Evolutionary conservation across 2,797 vertebrate species (phyloP).

Genomic region (Rhodeus uyekii): DNA sequence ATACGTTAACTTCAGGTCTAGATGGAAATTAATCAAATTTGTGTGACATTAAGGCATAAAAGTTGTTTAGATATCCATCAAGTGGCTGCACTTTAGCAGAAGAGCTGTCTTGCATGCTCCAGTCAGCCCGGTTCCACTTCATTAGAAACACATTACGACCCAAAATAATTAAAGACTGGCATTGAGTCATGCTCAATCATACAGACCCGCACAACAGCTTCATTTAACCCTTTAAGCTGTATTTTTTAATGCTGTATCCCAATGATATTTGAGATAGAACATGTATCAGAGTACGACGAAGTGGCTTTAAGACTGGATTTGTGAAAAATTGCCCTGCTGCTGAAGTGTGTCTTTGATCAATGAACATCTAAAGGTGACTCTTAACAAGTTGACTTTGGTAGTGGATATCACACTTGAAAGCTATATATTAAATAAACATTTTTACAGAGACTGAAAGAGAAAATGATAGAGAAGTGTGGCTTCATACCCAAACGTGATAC

Average conservation of each 20-base stretch:
- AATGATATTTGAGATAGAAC: neutral
- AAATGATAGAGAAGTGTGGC: neutral
- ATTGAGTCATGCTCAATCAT: constrained; percentile 26
- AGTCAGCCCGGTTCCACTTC: constrained; percentile 63
- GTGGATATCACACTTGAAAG: neutral
- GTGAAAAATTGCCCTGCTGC: neutral
- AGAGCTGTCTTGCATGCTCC: neutral
- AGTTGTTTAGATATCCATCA: constrained; percentile 62
- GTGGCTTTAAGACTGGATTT: neutral
- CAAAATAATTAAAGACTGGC: constrained; percentile 59
- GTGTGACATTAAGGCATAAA: constrained; percentile 42
- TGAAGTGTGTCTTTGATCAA: neutral
- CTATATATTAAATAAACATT: neutral
- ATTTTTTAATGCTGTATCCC: neutral
- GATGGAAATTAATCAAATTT: constrained; percentile 46
- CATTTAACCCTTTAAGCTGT: neutral
- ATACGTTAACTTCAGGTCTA: neutral
- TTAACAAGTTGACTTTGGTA: neutral
- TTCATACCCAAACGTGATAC: constrained; percentile 93
- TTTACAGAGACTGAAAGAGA: neutral
- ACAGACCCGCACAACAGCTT: constrained; percentile 3
- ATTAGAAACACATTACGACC: constrained; percentile 63
- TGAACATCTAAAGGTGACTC: neutral
- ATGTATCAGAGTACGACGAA: neutral
- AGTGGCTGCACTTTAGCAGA: constrained; percentile 46